Percentiles rank a stretch among this genome's conserved stretches.
Evolutionary conservation across 2,113 vertebrate genomes (phyloP).

Genomic region (Machaerirhynchus nigripectus): DNA sequence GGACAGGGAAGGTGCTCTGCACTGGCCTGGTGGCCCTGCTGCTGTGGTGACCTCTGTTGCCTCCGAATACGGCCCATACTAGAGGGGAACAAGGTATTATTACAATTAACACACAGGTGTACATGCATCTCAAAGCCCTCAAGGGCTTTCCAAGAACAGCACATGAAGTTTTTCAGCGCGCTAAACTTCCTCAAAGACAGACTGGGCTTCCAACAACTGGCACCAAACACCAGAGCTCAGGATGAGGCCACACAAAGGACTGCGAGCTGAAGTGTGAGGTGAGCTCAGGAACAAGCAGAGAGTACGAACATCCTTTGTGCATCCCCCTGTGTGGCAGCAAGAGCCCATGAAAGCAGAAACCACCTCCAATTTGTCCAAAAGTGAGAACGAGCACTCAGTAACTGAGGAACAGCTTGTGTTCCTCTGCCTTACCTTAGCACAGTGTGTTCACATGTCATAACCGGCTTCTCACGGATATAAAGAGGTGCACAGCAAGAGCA

Average conservation of each 20-base stretch:
- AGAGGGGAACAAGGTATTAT: background rate
- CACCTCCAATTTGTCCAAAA: background rate
- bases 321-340: background rate
- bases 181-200: background rate
- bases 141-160: background rate
- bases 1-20: constrained; percentile 83
- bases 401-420: background rate
- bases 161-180: accelerated
- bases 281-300: background rate
- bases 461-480: background rate
- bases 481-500: background rate
- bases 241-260: background rate
- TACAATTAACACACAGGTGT: background rate
- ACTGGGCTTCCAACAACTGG: accelerated
- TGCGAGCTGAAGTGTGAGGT: background rate
- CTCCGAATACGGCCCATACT: constrained; percentile 89
- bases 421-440: background rate
- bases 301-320: accelerated
- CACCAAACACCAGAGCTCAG: background rate
- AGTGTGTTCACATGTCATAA: accelerated
- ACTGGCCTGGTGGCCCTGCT: constrained; percentile 90
- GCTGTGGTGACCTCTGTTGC: constrained; percentile 87
- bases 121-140: background rate
- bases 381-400: background rate
- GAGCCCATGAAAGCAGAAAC: background rate